Percentiles rank a stretch among this genome's conserved stretches.
phyloP scores from a whole-genome alignment of 1,140 invertebrate genomes.

The Carposina sasakii region DNA sequence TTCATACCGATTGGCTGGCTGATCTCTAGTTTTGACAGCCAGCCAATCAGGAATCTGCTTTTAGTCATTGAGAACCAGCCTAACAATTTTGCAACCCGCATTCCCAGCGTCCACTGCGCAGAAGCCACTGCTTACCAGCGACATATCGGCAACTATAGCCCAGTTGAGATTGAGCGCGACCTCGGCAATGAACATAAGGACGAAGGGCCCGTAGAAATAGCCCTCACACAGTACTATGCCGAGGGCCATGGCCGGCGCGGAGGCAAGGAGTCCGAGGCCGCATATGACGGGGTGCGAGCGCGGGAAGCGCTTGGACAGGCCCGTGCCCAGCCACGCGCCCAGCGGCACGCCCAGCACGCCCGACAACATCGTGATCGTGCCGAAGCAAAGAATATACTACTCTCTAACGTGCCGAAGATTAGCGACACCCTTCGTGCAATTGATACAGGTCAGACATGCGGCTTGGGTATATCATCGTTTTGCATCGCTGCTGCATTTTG shows the following conservation, averaged over 20 bases:
- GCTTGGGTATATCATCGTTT: no score
- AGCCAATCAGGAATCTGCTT: no score
- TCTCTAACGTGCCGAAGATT: no score
- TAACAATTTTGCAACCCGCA: no score
- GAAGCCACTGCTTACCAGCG: slow-evolving; percentile 83
- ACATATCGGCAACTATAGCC: slow-evolving; percentile 95
- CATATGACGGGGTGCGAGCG: slow-evolving; percentile 94
- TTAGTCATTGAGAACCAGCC: no score
- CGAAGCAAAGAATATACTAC: no score
- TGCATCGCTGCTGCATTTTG: no score
- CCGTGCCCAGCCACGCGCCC: slow-evolving; percentile 84
- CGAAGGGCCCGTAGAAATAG: slow-evolving; percentile 74
- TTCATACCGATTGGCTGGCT: no score
- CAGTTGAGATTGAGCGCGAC: slow-evolving; percentile 92
- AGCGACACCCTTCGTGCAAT: slow-evolving; percentile 83
- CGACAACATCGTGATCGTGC: slow-evolving; percentile 91
- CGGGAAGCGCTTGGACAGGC: slow-evolving; percentile 76
- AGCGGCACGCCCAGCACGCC: slow-evolving; percentile 93
- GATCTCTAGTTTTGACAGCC: no score
- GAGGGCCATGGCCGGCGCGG: slow-evolving; percentile 86
- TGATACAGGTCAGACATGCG: no score
- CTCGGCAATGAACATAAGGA: slow-evolving; percentile 82
- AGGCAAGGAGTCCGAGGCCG: slow-evolving; percentile 87
- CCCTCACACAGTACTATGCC: slow-evolving; percentile 78
- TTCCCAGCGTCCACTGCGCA: slow-evolving; percentile 5